Evolutionary conservation across 2,797 vertebrate genomes (phyloP).

Genomic region (Centropyge bicolor): DNA sequence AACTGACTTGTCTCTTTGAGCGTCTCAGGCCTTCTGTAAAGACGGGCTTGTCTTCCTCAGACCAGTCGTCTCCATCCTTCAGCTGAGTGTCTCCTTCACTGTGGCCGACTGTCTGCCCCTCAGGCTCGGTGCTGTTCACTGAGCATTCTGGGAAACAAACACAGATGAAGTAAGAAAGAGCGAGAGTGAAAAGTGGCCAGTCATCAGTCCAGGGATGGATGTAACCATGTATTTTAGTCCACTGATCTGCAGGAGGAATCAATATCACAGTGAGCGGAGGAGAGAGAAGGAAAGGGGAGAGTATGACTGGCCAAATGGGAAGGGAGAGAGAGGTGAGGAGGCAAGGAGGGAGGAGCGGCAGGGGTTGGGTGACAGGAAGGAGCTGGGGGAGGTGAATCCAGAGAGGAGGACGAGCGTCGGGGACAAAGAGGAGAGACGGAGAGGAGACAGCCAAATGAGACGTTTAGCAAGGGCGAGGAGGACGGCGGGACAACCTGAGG

Average conservation of each 20-base stretch:
- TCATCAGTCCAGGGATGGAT: conserved; percentile 70
- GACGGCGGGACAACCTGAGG: conserved; percentile 52
- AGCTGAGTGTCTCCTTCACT: conserved; percentile 39
- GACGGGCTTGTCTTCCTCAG: conserved; percentile 48
- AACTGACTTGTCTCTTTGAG: conserved; percentile 84
- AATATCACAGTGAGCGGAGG: conserved; percentile 62
- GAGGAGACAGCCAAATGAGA: conserved; percentile 50
- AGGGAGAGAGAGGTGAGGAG: conserved; percentile 1
- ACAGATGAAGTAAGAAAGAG: conserved; percentile 33
- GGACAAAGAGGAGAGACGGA: conserved; percentile 40
- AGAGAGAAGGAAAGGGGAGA: conserved; percentile 36
- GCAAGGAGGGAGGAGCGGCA: not conserved
- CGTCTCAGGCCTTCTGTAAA: conserved; percentile 71
- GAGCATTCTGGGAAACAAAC: conserved; percentile 75
- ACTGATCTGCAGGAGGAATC: conserved; percentile 71
- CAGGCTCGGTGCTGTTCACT: conserved; percentile 58
- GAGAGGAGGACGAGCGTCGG: conserved; percentile 26
- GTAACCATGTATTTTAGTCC: conserved; percentile 73
- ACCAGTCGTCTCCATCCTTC: conserved; percentile 48
- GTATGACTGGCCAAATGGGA: conserved; percentile 28
- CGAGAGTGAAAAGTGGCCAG: conserved; percentile 57
- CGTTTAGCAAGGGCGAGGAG: conserved; percentile 52
- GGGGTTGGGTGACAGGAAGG: conserved; percentile 44
- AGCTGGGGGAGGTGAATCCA: conserved; percentile 8
- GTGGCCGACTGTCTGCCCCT: conserved; percentile 40